Evolutionary conservation across 2,113 vertebrate species (phyloP).

Genomic region (Lepus europaeus): DNA sequence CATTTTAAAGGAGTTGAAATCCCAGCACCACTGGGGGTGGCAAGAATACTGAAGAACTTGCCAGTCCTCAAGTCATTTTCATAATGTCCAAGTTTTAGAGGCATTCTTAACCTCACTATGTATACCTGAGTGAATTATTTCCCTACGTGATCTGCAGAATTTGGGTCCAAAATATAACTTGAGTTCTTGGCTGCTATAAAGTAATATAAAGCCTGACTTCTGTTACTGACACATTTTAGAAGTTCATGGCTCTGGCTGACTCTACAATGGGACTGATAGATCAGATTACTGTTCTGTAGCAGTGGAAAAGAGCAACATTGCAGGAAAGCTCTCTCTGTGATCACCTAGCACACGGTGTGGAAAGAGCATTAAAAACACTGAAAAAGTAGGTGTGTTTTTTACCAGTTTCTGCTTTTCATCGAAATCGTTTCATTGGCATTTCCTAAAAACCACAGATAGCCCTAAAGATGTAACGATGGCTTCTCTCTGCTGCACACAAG

Average conservation of each 20-base stretch:
- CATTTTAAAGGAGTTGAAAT: constrained; percentile 55
- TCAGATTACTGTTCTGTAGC: constrained; percentile 54
- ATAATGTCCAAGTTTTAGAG: neutral
- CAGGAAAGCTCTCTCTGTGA: neutral
- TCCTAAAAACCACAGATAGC: neutral
- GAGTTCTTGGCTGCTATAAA: constrained; percentile 31
- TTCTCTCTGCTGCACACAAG: constrained; percentile 22
- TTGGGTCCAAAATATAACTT: neutral
- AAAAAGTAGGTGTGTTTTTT: constrained; percentile 36
- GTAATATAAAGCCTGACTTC: constrained; percentile 39
- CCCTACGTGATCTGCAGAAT: constrained; percentile 45
- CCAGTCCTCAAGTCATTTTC: constrained; percentile 34
- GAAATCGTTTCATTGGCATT: constrained; percentile 7
- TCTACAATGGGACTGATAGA: constrained; percentile 48
- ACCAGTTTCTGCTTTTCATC: constrained; percentile 3
- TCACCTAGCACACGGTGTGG: neutral
- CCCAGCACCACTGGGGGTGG: neutral
- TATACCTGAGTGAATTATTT: constrained; percentile 19
- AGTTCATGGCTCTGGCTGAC: constrained; percentile 44
- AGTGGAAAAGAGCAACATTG: constrained; percentile 29
- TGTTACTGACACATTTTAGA: constrained; percentile 55
- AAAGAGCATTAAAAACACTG: constrained; percentile 43
- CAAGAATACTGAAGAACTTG: constrained; percentile 27
- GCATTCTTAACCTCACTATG: neutral
- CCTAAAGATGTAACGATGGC: neutral